phyloP scores from a whole-genome alignment of 2,888 invertebrate genomes.

The Galeopsomyia nigrocyanea region DNA sequence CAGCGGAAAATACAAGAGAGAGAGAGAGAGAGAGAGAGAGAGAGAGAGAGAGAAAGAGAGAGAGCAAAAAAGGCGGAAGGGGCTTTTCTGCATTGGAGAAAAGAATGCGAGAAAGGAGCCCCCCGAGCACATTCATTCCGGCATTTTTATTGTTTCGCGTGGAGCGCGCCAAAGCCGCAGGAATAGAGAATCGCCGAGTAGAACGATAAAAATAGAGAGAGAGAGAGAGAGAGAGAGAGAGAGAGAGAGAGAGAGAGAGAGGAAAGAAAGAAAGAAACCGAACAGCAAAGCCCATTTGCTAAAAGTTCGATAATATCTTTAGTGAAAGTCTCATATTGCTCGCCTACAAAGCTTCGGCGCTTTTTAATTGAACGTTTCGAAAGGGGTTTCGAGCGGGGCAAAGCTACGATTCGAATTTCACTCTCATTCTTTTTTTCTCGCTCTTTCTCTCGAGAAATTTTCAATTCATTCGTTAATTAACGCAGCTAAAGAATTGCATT shows the following conservation, averaged over 20 bases:
- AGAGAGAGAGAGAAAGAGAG: neutral
- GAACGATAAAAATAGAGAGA: conserved; percentile 11
- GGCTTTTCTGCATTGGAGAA: neutral
- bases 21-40: conserved; percentile 1
- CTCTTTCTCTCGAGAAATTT: no score
- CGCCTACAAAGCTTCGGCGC: conserved; percentile 8
- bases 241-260: neutral
- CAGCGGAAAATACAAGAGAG: neutral
- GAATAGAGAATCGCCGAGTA: neutral
- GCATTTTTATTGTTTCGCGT: conserved; percentile 44
- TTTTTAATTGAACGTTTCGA: conserved; percentile 26
- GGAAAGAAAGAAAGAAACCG: neutral
- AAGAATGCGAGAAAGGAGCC: conserved; percentile 28
- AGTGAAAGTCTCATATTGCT: conserved; percentile 1
- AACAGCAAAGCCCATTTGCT: neutral
- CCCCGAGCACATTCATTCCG: conserved; percentile 41
- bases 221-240: neutral
- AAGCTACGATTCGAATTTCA: conserved; percentile 8
- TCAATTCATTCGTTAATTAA: no score
- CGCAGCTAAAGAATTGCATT: no score
- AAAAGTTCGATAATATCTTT: conserved; percentile 36
- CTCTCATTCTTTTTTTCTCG: no score
- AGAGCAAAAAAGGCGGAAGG: neutral
- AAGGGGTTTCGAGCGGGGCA: neutral
- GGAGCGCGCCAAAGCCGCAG: conserved; percentile 5